Evolutionary conservation across 1,140 invertebrate species (phyloP).

Genomic region (Colletes latitarsis): DNA sequence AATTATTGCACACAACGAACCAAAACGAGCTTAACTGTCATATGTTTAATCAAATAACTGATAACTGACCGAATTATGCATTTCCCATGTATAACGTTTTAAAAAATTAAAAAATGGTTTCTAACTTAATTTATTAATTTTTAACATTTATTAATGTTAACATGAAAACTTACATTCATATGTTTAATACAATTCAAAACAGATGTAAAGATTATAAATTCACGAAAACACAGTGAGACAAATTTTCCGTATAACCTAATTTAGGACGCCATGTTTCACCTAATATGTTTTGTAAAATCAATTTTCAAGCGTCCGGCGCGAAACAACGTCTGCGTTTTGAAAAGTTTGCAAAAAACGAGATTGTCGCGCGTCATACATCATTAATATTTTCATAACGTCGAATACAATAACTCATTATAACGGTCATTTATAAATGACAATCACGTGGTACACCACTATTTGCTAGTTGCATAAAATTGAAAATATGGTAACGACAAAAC

Average conservation of each 20-base stretch:
- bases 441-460: conserved; percentile 56
- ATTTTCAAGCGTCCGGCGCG: background rate
- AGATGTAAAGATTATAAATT: background rate
- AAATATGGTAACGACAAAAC: conserved; percentile 49
- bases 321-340: background rate
- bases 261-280: conserved; percentile 7
- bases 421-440: conserved; percentile 59
- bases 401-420: conserved; percentile 35
- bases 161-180: conserved; percentile 14
- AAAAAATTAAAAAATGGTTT: background rate
- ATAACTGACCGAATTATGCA: background rate
- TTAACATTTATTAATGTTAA: background rate
- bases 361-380: background rate
- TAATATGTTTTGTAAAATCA: background rate
- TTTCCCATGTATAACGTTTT: background rate
- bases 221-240: background rate
- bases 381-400: conserved; percentile 17
- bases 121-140: background rate
- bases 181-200: background rate
- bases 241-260: conserved; percentile 28
- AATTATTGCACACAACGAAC: background rate
- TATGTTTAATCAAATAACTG: background rate
- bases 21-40: background rate
- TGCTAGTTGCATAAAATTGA: conserved; percentile 30
- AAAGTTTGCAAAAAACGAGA: background rate